Evolutionary conservation across 2,113 vertebrate genomes (phyloP).

Genomic region (Saccopteryx leptura): DNA sequence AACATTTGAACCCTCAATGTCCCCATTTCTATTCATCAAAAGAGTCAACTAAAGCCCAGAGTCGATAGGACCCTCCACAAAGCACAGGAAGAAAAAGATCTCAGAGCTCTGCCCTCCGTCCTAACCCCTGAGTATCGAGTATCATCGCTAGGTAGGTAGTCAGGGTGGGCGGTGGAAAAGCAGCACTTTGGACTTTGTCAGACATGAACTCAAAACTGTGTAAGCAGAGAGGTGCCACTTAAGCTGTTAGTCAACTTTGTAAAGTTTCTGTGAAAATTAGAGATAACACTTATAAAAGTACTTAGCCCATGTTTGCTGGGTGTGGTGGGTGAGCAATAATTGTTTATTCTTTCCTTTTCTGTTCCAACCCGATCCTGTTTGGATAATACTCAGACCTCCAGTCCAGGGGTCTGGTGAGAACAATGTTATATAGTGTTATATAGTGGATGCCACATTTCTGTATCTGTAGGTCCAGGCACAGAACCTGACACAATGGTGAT

Average conservation of each 20-base stretch:
- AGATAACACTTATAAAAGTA: neutral
- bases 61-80: neutral
- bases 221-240: neutral
- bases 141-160: neutral
- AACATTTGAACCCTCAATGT: neutral
- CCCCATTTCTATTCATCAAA: neutral
- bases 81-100: constrained; percentile 25
- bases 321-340: neutral
- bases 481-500: neutral
- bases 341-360: neutral
- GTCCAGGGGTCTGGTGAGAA: neutral
- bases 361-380: constrained; percentile 13
- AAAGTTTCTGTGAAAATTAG: neutral
- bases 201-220: neutral
- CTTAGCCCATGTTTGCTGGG: neutral
- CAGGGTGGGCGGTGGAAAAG: neutral
- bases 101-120: neutral
- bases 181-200: neutral
- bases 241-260: neutral
- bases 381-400: neutral
- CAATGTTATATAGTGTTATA: neutral
- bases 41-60: neutral
- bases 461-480: neutral
- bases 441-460: neutral
- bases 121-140: neutral